Evolutionary conservation across 2,113 vertebrate species (phyloP), one percentile per base, ranked within the genome.

Genomic region (Phyllopteryx taeniolatus): DNA sequence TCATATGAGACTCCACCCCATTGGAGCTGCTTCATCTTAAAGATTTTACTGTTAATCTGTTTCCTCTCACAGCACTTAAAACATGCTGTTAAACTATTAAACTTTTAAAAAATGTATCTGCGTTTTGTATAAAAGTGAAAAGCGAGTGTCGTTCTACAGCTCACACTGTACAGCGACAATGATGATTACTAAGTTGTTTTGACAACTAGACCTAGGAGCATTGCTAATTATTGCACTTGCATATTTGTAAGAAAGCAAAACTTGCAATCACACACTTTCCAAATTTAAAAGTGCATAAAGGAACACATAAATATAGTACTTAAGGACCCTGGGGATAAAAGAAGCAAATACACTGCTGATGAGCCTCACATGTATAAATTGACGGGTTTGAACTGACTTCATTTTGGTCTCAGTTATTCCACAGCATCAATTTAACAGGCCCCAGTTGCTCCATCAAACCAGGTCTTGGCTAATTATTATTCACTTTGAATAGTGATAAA

Each of bases 381-480:
- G 87, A 59, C 63, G 86, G 81, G 76, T 83, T 78, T 85, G 78
- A 85, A 82, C 49, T 67, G 73, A 85, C 71, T 78, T 80, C 10
- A 15, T 68, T 86, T 84, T 75, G 83, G 78, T 83, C 69, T 76
- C 82, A 83, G 75, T 83, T 73, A 70, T 83, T 81, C 80, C 72
- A 76, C 63, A 73, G 84, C 83, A 79, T 83, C 80, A 84, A 76
- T 86, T 86, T 85, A 86, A 88, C 77, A 83, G 80, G 74, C 78
- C 84, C 74, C 83, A 80, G 81, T 68, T 80, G 88, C 84, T 83
- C 76, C 86, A 77, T 84, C 83, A 87, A 87, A 88, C 80, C 81
- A 74, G 82, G 83, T 85, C 85, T 81, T 67, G 70, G 79, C 81
- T 88, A 85, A 91, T 88, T 91, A 88, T 76, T 63, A 84, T 88